Evolutionary conservation across 2,888 invertebrate species (phyloP).

Genomic region (Furcula furcula): DNA sequence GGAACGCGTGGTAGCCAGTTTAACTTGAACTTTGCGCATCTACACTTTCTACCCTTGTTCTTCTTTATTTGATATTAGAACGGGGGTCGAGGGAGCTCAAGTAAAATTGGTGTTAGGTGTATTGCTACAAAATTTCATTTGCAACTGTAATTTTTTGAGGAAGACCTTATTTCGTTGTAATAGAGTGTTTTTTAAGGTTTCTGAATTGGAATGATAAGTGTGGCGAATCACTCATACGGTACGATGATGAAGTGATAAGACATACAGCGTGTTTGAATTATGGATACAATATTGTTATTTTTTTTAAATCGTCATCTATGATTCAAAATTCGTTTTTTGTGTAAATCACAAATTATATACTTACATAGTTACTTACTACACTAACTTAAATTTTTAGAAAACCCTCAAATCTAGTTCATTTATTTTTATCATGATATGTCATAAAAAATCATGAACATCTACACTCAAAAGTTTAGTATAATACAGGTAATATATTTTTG

Average conservation of each 20-base stretch:
- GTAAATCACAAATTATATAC: no score
- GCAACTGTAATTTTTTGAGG: constrained; percentile 8
- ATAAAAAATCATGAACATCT: no score
- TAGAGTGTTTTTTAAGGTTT: constrained; percentile 23
- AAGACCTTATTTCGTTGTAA: constrained; percentile 10
- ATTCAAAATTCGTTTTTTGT: no score
- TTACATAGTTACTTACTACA: no score
- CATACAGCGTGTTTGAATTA: constrained; percentile 54
- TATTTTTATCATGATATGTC: no score
- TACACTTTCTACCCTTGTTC: constrained; percentile 27
- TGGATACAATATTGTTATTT: no score
- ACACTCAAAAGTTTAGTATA: no score
- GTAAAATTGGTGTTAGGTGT: constrained; percentile 29
- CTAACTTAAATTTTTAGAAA: no score
- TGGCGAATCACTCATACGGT: constrained; percentile 59
- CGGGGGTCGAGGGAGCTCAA: constrained; percentile 37
- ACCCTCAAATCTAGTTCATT: no score
- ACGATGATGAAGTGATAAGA: constrained; percentile 69
- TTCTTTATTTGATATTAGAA: constrained; percentile 11
- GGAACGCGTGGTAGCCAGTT: constrained; percentile 45
- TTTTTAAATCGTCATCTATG: no score
- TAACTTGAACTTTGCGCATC: constrained; percentile 35
- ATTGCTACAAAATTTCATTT: constrained; percentile 25
- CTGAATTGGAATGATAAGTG: constrained; percentile 17
- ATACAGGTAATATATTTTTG: no score